Conservation (phyloP, 2,113 vertebrate genomes). For the Lipophrys pholis region DNA sequence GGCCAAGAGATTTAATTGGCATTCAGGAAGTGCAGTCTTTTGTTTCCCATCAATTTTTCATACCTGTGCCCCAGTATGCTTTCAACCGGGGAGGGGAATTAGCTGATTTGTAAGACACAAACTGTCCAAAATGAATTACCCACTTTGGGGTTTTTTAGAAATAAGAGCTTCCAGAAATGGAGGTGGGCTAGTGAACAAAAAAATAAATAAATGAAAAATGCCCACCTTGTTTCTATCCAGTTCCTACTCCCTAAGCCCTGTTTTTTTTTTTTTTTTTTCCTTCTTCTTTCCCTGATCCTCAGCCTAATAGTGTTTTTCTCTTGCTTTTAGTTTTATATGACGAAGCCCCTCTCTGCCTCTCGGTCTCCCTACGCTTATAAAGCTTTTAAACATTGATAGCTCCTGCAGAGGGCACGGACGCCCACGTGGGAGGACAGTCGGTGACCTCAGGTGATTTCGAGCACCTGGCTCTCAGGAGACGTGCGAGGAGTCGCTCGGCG, state of each 20-base stretch:
- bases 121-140: conserved; percentile 60
- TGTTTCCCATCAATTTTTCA: conserved; percentile 65
- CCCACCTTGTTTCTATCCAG: conserved; percentile 22
- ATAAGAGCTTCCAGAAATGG: conserved; percentile 24
- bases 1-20: conserved; percentile 62
- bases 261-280: neutral
- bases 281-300: neutral
- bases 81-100: conserved; percentile 45
- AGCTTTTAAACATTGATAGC: conserved; percentile 77
- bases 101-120: conserved; percentile 54
- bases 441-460: conserved; percentile 73
- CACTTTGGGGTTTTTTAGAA: conserved; percentile 43
- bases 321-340: conserved; percentile 51
- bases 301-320: conserved; percentile 30
- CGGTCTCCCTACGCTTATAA: conserved; percentile 44
- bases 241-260: conserved; percentile 6
- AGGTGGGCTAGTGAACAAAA: conserved; percentile 22
- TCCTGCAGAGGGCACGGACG: conserved; percentile 56
- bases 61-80: conserved; percentile 39
- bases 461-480: conserved; percentile 71
- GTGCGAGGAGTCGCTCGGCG: conserved; percentile 8
- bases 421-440: conserved; percentile 45
- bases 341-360: conserved; percentile 28
- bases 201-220: too few relatives aligned
- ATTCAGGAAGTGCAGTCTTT: conserved; percentile 55